These are phyloP conservation scores for Eulimnadia texana DNA, from an alignment of 1,140 invertebrate genomes.

Conservation along the genomic window DNA sequence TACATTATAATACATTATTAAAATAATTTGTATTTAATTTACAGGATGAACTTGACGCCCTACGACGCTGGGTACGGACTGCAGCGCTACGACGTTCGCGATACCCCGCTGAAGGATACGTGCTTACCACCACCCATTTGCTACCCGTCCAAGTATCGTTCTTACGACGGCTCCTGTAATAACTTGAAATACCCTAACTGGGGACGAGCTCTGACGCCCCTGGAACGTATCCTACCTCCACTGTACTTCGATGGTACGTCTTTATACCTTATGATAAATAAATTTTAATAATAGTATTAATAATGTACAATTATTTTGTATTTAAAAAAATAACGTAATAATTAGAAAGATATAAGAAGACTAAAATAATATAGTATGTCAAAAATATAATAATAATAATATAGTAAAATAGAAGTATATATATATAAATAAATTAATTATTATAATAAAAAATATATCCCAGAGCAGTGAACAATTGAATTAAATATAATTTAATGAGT, in stretches of 20 bases:
- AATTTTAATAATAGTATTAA: background rate
- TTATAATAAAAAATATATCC: too few species aligned
- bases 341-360: too few species aligned
- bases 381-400: too few species aligned
- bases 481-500: too few species aligned
- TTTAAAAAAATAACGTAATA: too few species aligned
- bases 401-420: too few species aligned
- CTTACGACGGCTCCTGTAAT: conserved; percentile 72
- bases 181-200: conserved; percentile 53
- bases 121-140: conserved; percentile 10
- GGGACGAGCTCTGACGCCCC: conserved; percentile 60
- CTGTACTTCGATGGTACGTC: conserved; percentile 63
- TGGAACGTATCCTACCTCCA: conserved; percentile 59
- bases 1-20: background rate
- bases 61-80: conserved; percentile 12
- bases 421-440: too few species aligned
- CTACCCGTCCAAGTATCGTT: conserved; percentile 41
- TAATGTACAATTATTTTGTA: too few species aligned
- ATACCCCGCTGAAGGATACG: conserved; percentile 3
- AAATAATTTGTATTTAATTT: background rate
- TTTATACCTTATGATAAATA: background rate
- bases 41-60: conserved; percentile 9
- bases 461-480: too few species aligned
- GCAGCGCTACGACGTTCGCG: conserved; percentile 12
- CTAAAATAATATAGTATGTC: too few species aligned